Conservation (phyloP, 2,113 vertebrate species). For the Hiodon alosoides region DNA sequence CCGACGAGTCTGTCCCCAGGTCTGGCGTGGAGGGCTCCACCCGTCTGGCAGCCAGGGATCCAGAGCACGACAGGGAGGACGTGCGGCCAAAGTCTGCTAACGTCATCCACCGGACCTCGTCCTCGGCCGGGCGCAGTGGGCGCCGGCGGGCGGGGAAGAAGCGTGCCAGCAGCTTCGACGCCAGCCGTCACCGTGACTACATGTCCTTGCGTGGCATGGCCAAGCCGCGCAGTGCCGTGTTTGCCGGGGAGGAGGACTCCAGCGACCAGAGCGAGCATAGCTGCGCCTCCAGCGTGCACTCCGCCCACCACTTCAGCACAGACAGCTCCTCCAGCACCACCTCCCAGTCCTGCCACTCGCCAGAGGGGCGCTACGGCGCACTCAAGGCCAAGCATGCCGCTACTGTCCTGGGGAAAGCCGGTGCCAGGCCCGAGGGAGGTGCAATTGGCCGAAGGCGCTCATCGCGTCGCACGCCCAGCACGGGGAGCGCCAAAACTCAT, state of each 20-base stretch:
- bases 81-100: conserved; percentile 69
- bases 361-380: conserved; percentile 74
- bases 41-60: conserved; percentile 40
- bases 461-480: conserved; percentile 76
- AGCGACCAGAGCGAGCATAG: conserved; percentile 96
- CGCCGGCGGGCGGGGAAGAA: conserved; percentile 84
- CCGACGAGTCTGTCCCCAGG: conserved; percentile 42
- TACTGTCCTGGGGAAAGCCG: conserved; percentile 43
- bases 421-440: conserved; percentile 56
- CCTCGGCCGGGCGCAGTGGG: conserved; percentile 49
- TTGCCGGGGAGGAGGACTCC: conserved; percentile 84
- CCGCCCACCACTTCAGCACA: conserved; percentile 83
- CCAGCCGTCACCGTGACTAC: conserved; percentile 88
- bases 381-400: conserved; percentile 72
- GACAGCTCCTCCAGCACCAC: conserved; percentile 91
- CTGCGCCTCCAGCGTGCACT: conserved; percentile 86
- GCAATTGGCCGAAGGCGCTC: conserved; percentile 62
- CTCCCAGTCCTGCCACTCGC: conserved; percentile 84
- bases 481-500: conserved; percentile 83
- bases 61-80: conserved; percentile 62
- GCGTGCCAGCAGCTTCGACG: conserved; percentile 93
- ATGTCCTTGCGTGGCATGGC: conserved; percentile 74
- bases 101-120: conserved; percentile 70
- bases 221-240: conserved; percentile 83
- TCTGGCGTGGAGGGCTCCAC: conserved; percentile 47